These are phyloP conservation scores for Gymnocheta viridis DNA, from an alignment of 2,888 invertebrate species.

Conservation along the genomic window DNA sequence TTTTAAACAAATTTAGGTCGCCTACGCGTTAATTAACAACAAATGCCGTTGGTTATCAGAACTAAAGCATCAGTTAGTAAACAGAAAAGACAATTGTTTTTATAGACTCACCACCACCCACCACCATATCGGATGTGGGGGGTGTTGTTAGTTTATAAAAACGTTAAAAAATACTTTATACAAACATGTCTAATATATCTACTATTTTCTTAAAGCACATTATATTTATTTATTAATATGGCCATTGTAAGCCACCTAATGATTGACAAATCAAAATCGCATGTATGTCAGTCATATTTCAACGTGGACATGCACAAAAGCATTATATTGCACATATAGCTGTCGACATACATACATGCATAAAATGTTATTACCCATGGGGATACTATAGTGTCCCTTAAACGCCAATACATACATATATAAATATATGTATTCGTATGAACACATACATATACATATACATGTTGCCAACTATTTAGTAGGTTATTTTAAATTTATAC, in stretches of 20 bases:
- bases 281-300: slow-evolving; percentile 76
- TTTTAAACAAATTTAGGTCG: slow-evolving; percentile 66
- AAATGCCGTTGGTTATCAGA: slow-evolving; percentile 65
- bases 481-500: too few species aligned
- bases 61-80: slow-evolving; percentile 62
- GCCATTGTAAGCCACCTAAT: slow-evolving; percentile 59
- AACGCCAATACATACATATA: neutral
- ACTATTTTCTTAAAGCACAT: neutral
- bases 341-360: slow-evolving; percentile 38
- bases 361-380: neutral
- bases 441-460: neutral
- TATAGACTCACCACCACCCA: slow-evolving; percentile 12
- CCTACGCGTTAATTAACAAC: slow-evolving; percentile 69
- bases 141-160: neutral
- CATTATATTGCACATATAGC: neutral
- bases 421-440: too few species aligned
- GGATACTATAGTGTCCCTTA: neutral
- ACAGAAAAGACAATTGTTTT: slow-evolving; percentile 53
- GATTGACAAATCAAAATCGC: slow-evolving; percentile 77
- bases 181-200: neutral
- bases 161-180: neutral
- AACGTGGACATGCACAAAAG: slow-evolving; percentile 29
- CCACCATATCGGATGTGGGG: neutral
- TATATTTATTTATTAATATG: neutral
- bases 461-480: too few species aligned